Evolutionary conservation across 2,888 invertebrate genomes (phyloP).

Genomic region (Noctua janthe): DNA sequence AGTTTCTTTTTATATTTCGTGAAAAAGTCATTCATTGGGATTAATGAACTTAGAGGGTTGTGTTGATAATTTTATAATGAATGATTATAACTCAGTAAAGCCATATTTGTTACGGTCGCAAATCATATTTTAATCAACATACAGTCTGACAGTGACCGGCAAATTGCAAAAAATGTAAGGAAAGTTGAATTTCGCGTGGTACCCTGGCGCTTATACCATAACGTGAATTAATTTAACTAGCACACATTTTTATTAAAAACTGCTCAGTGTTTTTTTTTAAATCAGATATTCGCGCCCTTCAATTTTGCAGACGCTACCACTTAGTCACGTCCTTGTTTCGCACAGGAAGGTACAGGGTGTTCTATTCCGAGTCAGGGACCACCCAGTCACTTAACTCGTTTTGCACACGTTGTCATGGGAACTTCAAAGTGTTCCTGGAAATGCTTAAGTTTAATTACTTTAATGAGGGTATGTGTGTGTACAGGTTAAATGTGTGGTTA

Average conservation of each 20-base stretch:
- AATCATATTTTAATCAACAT: too few relatives aligned
- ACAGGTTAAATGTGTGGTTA: background rate
- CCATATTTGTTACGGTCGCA: too few relatives aligned
- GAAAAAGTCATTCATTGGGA: too few relatives aligned
- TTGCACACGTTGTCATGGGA: slow-evolving; percentile 21
- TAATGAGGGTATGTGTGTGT: background rate
- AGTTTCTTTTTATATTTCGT: background rate
- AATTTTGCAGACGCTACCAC: background rate
- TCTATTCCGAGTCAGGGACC: slow-evolving; percentile 33
- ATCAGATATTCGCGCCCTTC: background rate
- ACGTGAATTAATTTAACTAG: background rate
- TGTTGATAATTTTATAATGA: too few relatives aligned
- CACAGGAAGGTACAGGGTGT: slow-evolving; percentile 3
- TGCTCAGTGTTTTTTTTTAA: background rate
- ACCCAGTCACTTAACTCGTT: slow-evolving; percentile 30
- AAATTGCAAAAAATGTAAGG: too few relatives aligned
- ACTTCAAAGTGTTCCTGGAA: slow-evolving; percentile 33
- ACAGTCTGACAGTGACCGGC: too few relatives aligned
- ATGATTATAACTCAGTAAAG: too few relatives aligned
- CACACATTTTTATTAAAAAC: background rate
- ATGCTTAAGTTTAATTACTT: slow-evolving; percentile 17
- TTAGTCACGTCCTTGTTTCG: slow-evolving; percentile 5
- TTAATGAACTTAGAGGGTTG: too few relatives aligned
- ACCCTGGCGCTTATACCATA: background rate
- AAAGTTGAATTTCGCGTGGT: too few relatives aligned